phyloP scores from a whole-genome alignment of 2,113 vertebrate species.

The Erpornis zantholeuca region DNA sequence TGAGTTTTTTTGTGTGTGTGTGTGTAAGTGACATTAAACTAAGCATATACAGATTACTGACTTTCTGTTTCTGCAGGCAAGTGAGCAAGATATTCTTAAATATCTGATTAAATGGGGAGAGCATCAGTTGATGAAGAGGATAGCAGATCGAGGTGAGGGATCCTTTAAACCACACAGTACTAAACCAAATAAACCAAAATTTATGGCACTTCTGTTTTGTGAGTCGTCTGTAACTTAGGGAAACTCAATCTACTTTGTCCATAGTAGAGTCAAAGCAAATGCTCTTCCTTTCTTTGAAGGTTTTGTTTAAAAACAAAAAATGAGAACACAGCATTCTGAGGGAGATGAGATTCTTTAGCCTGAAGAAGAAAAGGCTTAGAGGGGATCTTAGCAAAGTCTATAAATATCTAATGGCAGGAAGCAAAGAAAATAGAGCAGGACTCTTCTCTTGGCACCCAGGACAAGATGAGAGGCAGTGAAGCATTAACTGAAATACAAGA shows the following conservation, averaged over 20 bases:
- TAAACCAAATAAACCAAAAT: not conserved
- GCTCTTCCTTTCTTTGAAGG: not conserved
- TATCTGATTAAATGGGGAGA: conserved; percentile 99
- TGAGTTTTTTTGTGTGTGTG: not conserved
- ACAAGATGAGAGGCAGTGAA: not conserved
- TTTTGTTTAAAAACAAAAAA: not conserved
- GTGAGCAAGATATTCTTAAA: conserved; percentile 98
- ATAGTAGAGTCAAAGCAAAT: not conserved
- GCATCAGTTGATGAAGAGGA: conserved; percentile 97
- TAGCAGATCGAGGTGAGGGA: conserved; percentile 95
- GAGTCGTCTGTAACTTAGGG: not conserved
- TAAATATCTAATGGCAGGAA: not conserved
- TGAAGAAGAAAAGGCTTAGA: not conserved
- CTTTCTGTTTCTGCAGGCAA: conserved; percentile 81
- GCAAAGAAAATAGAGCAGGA: not conserved
- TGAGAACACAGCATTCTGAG: not conserved
- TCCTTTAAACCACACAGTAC: not conserved
- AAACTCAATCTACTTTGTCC: not conserved
- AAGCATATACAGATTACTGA: not conserved
- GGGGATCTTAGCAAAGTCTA: not conserved
- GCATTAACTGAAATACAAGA: not conserved
- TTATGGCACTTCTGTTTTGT: not conserved
- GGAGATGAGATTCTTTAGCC: not conserved
- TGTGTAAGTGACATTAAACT: not conserved
- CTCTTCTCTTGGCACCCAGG: not conserved